phyloP scores from a whole-genome alignment of 64 coral and sea anemone species.

The Hydrozoanthus tunicans region DNA sequence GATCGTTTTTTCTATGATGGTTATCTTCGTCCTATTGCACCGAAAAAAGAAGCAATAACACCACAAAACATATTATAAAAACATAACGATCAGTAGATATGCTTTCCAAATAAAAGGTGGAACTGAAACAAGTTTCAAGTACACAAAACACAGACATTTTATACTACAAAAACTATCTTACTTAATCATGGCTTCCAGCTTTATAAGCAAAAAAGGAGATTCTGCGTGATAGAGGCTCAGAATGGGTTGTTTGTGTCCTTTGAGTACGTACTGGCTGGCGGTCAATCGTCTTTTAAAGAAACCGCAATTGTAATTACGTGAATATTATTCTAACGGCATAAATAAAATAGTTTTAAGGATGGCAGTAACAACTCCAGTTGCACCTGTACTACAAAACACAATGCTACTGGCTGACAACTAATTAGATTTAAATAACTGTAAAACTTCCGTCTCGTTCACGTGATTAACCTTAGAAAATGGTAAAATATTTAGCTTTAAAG shows the following conservation, averaged over 20 bases:
- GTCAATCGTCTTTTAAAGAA: not conserved
- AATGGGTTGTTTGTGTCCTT: too few relatives aligned
- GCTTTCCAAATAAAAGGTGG: too few relatives aligned
- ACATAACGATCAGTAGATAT: too few relatives aligned
- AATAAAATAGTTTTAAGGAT: not conserved
- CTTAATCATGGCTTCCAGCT: not conserved
- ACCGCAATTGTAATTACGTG: not conserved
- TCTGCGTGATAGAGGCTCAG: too few relatives aligned
- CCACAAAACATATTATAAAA: not conserved
- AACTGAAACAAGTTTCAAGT: not conserved
- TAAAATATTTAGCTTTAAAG: not conserved
- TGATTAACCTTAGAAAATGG: not conserved
- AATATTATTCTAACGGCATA: slow-evolving; percentile 47
- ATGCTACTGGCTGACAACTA: not conserved
- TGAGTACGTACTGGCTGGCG: not conserved
- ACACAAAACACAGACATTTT: too few relatives aligned
- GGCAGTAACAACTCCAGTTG: not conserved
- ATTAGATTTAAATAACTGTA: not conserved
- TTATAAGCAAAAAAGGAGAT: not conserved
- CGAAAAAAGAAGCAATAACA: not conserved
- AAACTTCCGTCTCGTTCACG: not conserved
- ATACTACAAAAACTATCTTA: not conserved
- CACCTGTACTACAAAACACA: slow-evolving; percentile 33
- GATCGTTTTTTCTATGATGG: not conserved
- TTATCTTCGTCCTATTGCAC: not conserved